Evolutionary conservation across 30 jellyfish, hydroid and myxozoan species (phyloP), one percentile per base, ranked within the genome.

Genomic region (Pelagia noctiluca): DNA sequence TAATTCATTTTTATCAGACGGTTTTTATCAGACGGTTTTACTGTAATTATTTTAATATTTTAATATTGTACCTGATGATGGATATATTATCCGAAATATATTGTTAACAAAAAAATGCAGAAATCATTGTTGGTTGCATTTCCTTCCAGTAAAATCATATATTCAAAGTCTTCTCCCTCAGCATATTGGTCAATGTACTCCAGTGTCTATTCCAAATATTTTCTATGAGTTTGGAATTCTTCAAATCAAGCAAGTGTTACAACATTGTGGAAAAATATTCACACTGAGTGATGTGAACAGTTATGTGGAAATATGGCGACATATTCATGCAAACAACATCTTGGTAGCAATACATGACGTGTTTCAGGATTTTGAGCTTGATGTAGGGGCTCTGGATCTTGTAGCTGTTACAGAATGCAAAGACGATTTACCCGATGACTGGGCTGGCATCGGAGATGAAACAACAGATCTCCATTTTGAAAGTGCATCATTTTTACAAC

Each of bases 351-450:
- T 74, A 2, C 74, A 74, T 50, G 75, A 37, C n/a, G 57, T 52
- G 33, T 49, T 74, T 33, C 46, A 74, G 50, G 86, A 74, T 74
- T 74, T 74, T 74, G 74, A 74, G 28, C 46, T 52, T 33, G 22
- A 74, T 48, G 1, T 28, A 23, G 25, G 37, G 28, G 53, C 34
- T 35, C 53, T 29, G 53, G 82, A 35, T 23, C 32, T 69, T 69
- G 16, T 42, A 5, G 57, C 8, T 5, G 35, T n/a, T 35, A 35
- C 33, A 19, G 82, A 69, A 36, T 49, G 22, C 18, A 64, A 69
- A 2, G 63, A 69, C 37, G 82, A 33, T 18, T 23, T 69, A 18
- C 37, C 13, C 1, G 38, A 33, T 69, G 82, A 46, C 22, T 37
- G 57, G 53, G 64, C 53, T 12, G 57, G 63, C 25, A 29, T 29